These are phyloP conservation scores for Macrosteles quadrilineatus DNA, from an alignment of 1,140 invertebrate species.

Conservation along the genomic window DNA sequence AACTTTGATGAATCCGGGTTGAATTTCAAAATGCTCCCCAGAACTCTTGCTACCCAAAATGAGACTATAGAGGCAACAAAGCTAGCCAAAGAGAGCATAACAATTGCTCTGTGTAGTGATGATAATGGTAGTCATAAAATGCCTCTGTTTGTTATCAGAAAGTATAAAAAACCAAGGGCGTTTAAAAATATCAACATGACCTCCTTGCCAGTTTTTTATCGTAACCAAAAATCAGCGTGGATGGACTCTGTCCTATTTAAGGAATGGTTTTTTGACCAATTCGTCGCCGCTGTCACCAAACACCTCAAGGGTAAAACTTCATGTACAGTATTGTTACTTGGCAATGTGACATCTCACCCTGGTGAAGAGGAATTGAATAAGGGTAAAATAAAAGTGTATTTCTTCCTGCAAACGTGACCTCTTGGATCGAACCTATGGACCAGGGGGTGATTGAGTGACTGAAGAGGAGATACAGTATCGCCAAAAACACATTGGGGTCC, in stretches of 20 bases:
- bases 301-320: background rate
- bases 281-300: background rate
- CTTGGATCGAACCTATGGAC: background rate
- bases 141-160: background rate
- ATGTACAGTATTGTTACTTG: background rate
- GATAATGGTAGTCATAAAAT: background rate
- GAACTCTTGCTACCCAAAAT: no score
- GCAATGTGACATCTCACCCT: background rate
- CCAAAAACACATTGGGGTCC: no score
- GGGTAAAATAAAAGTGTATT: background rate
- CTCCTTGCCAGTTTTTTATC: background rate
- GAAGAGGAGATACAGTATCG: background rate
- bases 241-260: background rate
- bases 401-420: background rate
- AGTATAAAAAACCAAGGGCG: background rate
- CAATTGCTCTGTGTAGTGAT: background rate
- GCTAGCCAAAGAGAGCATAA: background rate
- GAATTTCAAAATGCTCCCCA: conserved; percentile 1
- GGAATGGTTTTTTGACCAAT: background rate
- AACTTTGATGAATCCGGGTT: conserved; percentile 4
- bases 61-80: background rate
- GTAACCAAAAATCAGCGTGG: background rate
- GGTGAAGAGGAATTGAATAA: background rate
- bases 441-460: no score
- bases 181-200: background rate